Conservation (phyloP, 2,113 vertebrate species). For the Falcunculus frontatus region DNA sequence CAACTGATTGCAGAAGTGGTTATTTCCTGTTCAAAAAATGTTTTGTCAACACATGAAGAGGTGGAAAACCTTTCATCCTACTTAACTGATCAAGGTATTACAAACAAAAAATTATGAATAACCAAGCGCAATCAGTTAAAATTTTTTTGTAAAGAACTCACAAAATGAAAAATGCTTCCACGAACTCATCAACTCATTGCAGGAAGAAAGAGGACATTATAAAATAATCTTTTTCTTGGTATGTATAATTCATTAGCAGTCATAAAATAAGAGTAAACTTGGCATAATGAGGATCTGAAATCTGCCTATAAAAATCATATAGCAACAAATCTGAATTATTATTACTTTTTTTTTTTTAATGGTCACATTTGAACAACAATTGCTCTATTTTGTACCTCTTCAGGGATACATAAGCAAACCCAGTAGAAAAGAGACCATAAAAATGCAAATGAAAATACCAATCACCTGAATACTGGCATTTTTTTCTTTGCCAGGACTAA, state of each 20-base stretch:
- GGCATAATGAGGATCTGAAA: neutral
- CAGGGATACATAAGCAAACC: conserved; percentile 7
- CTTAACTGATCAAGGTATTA: neutral
- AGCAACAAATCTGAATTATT: neutral
- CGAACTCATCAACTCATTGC: neutral
- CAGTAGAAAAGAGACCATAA: neutral
- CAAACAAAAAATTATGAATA: neutral
- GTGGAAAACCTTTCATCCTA: neutral
- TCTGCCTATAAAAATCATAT: neutral
- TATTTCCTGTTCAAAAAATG: neutral
- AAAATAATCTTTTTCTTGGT: neutral
- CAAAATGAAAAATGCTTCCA: neutral
- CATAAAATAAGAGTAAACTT: neutral
- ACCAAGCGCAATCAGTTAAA: neutral
- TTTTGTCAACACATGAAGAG: neutral
- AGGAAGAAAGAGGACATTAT: neutral
- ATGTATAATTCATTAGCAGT: neutral
- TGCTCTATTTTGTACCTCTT: neutral
- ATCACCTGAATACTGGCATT: neutral
- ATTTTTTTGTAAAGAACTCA: neutral
- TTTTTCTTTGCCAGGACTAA: neutral
- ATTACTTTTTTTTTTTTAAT: neutral
- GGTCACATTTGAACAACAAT: neutral
- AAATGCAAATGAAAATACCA: conserved; percentile 33
- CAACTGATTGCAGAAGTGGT: neutral